A percentile compares a stretch with the other conserved stretches of the same genome.
These are phyloP conservation scores for Bovichtus variegatus DNA, from an alignment of 2,797 vertebrate species.

Conservation along the genomic window DNA sequence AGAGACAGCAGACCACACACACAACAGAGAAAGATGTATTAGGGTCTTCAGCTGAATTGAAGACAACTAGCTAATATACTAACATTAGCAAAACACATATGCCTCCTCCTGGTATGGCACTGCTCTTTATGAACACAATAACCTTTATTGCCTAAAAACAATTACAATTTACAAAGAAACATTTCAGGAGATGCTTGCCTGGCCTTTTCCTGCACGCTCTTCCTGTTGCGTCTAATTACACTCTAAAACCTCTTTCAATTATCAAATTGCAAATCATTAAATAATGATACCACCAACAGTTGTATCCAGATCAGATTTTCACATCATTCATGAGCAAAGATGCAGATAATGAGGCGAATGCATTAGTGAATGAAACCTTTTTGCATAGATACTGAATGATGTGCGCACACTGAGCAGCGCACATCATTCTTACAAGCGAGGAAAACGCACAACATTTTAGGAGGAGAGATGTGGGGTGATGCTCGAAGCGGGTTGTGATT, in stretches of 20 bases:
- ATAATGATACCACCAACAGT: neutral
- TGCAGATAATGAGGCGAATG: neutral
- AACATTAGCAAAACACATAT: neutral
- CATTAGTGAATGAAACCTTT: neutral
- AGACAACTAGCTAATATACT: neutral
- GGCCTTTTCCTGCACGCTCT: neutral
- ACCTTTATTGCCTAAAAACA: neutral
- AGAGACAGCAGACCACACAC: too few relatives aligned
- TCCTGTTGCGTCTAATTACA: neutral
- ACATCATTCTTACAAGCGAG: neutral
- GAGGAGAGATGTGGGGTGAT: neutral
- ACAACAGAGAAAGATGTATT: neutral
- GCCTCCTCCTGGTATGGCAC: neutral
- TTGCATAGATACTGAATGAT: neutral
- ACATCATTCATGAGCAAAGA: neutral
- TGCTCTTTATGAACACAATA: neutral
- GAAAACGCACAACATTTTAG: neutral
- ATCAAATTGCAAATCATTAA: neutral
- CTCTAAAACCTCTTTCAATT: neutral
- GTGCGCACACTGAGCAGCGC: neutral
- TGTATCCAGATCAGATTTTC: neutral
- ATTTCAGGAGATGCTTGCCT: neutral
- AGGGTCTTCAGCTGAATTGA: neutral
- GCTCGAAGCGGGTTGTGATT: conserved; percentile 23
- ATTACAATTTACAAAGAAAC: neutral